Percentiles rank a stretch among this genome's conserved stretches.
Conservation (phyloP, 1,140 invertebrate species). For the Drosophila ananassae region DNA sequence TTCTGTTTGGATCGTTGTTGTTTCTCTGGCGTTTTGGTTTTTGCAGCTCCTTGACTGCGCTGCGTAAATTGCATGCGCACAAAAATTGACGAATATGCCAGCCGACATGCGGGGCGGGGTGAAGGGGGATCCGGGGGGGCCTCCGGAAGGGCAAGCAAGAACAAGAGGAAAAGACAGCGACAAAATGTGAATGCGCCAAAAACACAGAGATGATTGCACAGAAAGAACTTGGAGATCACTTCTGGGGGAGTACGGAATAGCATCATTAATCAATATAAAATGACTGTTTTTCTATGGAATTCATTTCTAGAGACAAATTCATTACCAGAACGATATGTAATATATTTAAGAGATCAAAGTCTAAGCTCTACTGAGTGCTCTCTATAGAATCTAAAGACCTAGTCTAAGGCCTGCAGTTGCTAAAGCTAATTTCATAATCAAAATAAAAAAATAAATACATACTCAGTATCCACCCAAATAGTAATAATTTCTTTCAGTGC, state of each 20-base stretch:
- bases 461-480: neutral
- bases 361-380: no score
- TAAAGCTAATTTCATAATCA: no score
- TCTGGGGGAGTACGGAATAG: neutral
- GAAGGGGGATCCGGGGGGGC: neutral
- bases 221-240: constrained; percentile 3
- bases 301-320: no score
- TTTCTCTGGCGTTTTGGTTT: neutral
- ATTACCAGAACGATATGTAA: no score
- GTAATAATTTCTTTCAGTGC: constrained; percentile 3
- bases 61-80: constrained; percentile 81
- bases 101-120: constrained; percentile 50
- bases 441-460: no score
- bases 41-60: constrained; percentile 54
- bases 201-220: neutral
- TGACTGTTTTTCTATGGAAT: neutral
- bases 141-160: constrained; percentile 1
- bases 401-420: no score
- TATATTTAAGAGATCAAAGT: no score
- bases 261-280: neutral
- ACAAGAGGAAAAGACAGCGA: constrained; percentile 44
- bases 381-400: neutral
- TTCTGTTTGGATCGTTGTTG: constrained; percentile 26
- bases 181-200: constrained; percentile 63
- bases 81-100: constrained; percentile 81